phyloP scores from a whole-genome alignment of 2,113 vertebrate genomes.

The Piaya cayana region DNA sequence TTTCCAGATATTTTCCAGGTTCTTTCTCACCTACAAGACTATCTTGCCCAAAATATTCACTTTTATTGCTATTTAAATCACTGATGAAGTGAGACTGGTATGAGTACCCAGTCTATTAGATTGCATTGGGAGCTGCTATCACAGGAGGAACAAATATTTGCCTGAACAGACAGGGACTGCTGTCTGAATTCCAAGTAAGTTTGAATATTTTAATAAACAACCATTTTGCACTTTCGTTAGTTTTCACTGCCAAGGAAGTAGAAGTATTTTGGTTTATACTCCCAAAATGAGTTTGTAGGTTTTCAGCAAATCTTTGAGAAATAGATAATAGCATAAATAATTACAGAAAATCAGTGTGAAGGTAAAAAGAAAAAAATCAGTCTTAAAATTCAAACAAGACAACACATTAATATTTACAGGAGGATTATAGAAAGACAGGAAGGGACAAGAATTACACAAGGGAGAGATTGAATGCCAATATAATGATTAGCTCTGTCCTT shows the following conservation, averaged over 20 bases:
- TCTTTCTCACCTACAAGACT: background rate
- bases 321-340: background rate
- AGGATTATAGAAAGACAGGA: background rate
- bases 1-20: background rate
- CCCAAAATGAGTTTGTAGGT: background rate
- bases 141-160: background rate
- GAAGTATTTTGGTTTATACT: background rate
- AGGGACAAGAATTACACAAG: background rate
- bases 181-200: background rate
- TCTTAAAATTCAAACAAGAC: constrained; percentile 5
- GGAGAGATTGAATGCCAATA: background rate
- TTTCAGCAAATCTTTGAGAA: background rate
- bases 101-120: background rate
- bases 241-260: background rate
- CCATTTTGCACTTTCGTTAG: background rate
- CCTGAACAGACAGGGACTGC: background rate
- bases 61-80: background rate
- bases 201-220: background rate
- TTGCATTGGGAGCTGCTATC: background rate
- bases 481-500: background rate
- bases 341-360: background rate
- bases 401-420: constrained; percentile 4
- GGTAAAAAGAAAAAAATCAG: background rate
- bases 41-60: background rate
- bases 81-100: background rate